Evolutionary conservation across 1,140 invertebrate species (phyloP), one percentile per base, ranked within the genome.

Genomic region (Drosophila funebris): DNA sequence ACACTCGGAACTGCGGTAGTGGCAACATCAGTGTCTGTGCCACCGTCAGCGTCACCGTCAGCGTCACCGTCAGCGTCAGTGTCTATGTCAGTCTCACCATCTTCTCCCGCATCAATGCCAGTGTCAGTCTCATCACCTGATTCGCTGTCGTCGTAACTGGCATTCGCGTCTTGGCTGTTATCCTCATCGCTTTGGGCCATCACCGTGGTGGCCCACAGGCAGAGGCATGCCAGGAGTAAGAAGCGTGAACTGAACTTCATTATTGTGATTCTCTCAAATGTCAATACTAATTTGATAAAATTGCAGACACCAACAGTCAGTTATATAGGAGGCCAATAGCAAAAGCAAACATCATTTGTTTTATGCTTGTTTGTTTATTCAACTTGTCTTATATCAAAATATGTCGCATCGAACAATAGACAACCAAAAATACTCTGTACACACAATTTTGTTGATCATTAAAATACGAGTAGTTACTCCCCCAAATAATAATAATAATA

Each of bases 211-310:
- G 20, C 31, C 44, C 14, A 18, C 0, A 84, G 33, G 48, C 69
- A 66, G 11, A 84, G 60, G 14, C 71, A 63, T 29, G 57, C 54
- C 22, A 84, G 16, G 16, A 81, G 48, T 20, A 81, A 7, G 7
- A 63, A 63, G 6, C 71, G 52, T 14, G 52, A 77, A 33, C 63
- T 70, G 46, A 67, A 87, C 73, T 73, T 85, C 81, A 84, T 84
- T 31, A 52, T 44, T 29, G 54, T 24, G 58, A 9, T 54, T 7
- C 69, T 33, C 9, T 60, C 52, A 60, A 71, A 66, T 71, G 31
- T 22, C 36, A 67, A 50, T n/a, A 13, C 3, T 16, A 36, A 52
- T 58, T 67, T 67, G 37, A 52, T 9, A 9, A 22, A 1, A 16
- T 54, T 9, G 13, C 29, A 27, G 36, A 53, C 8, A 0, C 3